Evolutionary conservation across 2,797 vertebrate species (phyloP).

Genomic region (Enteromius trimaculatus): DNA sequence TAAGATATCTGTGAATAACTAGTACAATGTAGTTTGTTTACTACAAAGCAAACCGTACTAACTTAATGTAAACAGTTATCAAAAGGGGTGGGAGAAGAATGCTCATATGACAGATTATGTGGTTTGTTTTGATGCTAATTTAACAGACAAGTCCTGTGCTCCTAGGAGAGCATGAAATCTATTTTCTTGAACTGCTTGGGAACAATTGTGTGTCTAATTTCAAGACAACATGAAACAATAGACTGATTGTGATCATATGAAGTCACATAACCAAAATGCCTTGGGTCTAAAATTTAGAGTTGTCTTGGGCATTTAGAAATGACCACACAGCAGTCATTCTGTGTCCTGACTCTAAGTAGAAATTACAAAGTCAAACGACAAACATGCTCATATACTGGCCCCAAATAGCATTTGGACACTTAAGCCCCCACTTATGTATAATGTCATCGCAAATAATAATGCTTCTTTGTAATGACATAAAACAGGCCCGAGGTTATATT

Average conservation of each 20-base stretch:
- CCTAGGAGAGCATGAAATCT: not conserved
- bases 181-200: not conserved
- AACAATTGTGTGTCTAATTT: slow-evolving; percentile 6
- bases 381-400: not conserved
- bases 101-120: not conserved
- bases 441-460: not conserved
- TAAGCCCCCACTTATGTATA: not conserved
- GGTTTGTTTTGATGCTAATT: not conserved
- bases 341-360: slow-evolving; percentile 47
- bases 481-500: not conserved
- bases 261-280: slow-evolving; percentile 20
- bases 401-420: not conserved
- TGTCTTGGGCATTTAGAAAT: not conserved
- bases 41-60: not conserved
- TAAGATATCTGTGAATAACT: not conserved
- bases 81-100: not conserved
- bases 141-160: not conserved
- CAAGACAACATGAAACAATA: slow-evolving; percentile 17
- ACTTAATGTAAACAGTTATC: slow-evolving; percentile 6
- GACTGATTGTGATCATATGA: slow-evolving; percentile 16
- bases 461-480: not conserved
- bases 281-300: slow-evolving; percentile 18
- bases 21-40: not conserved
- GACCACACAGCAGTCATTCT: not conserved
- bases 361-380: slow-evolving; percentile 9